Base-by-base conservation (phyloP, 2,113 vertebrate genomes). In the Rhegmatorhina hoffmannsi region DNA sequence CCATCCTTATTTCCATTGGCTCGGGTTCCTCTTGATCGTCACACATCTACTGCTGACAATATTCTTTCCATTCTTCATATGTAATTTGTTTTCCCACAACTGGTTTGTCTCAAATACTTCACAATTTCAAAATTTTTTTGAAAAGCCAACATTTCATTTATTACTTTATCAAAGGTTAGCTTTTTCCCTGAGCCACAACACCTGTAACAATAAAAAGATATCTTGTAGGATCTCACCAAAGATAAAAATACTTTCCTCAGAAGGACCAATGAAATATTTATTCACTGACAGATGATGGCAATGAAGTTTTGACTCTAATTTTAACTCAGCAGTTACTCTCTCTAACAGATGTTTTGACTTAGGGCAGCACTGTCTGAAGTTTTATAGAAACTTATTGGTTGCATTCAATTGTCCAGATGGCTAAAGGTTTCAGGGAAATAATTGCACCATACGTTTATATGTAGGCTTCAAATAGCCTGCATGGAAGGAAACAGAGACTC, bases 191-290 rank as follows among this genome's bases (percentile, higher is more conserved):
- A 84, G 84, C 77, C 84, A 91, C 46, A 56, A 80, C 69, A 90
- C 79, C 87, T 92, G 77, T 92, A 88, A 93, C n/a, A 82, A 87
- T 87, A 94, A 89, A 76, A 96, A 90, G 43, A 64, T 55, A 29
- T 40, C 87, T 91, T 85, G 33, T 63, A 95, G 72, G n/a, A 31
- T 77, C 44, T 78, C 64, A 87, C 50, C 24, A 68, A 77, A 91
- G 77, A 56, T 38, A 55, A 74, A 87, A 63, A 80, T 31, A 29
- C 64, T 88, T 92, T 67, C 50, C n/a, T 94, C 69, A 38, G 72
- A 93, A 94, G 34, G 73, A 56, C 24, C 31, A 68, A 36, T 31
- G 43, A 64, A 78, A 16, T 49, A 74, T 64, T 73, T 55, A 78
- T 68, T 73, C 28, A 38, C 55, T 78, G 66, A 18, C 34, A 83